A percentile compares a stretch with the other conserved stretches of the same genome.
These are phyloP conservation scores for Carposina sasakii DNA, from an alignment of 1,140 invertebrate genomes.

Conservation along the genomic window DNA sequence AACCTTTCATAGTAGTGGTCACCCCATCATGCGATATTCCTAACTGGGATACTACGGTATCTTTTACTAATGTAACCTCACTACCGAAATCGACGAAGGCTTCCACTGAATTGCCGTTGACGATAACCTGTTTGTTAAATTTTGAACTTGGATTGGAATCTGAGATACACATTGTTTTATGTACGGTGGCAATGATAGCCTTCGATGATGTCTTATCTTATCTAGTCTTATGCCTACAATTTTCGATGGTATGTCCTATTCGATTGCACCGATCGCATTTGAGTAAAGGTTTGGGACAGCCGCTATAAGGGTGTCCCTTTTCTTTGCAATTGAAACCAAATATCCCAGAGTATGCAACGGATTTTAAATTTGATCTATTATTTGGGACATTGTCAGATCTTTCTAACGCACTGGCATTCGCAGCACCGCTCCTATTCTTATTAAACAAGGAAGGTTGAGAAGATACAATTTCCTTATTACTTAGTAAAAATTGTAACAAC, in stretches of 20 bases:
- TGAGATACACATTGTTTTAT: conserved; percentile 1
- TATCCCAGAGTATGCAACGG: background rate
- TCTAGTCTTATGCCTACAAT: background rate
- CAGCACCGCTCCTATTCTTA: background rate
- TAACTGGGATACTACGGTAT: background rate
- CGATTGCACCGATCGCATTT: conserved; percentile 5
- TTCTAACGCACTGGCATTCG: background rate
- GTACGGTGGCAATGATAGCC: background rate
- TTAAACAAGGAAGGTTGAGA: background rate
- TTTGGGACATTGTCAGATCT: background rate
- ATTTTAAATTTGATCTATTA: background rate
- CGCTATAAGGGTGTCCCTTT: conserved; percentile 3
- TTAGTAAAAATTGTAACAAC: conserved; percentile 2
- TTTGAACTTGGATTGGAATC: background rate
- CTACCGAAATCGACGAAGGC: conserved; percentile 11
- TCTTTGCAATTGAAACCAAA: conserved; percentile 12
- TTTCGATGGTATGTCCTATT: conserved; percentile 3
- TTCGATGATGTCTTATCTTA: background rate
- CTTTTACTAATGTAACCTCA: conserved; percentile 7
- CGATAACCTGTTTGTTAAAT: background rate
- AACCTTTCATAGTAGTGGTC: conserved; percentile 7
- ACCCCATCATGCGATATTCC: background rate
- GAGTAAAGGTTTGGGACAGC: conserved; percentile 5
- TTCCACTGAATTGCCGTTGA: background rate
- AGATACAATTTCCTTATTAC: background rate